These are phyloP conservation scores for Saguinus imperator DNA, from an alignment of 2,113 vertebrate genomes.

Conservation along the genomic window DNA sequence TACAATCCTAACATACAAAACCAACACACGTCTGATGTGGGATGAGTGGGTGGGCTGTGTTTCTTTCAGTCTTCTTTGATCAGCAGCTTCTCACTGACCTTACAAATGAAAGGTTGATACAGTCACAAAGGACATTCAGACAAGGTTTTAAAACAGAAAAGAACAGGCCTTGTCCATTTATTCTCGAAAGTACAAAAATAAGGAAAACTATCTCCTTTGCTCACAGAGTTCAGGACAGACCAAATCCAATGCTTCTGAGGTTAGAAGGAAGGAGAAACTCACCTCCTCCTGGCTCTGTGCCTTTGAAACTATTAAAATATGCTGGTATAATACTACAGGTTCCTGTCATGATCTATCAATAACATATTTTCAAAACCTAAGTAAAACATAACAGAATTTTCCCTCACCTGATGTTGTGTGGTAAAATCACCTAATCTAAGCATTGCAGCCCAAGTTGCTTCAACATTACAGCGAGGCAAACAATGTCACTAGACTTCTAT, in stretches of 20 bases:
- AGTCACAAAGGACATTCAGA: not conserved
- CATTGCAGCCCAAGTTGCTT: not conserved
- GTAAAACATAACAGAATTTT: not conserved
- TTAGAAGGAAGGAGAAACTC: not conserved
- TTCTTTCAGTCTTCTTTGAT: conserved; percentile 8
- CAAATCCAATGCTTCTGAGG: not conserved
- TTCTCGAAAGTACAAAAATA: not conserved
- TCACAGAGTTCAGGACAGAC: not conserved
- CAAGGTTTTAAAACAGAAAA: conserved; percentile 30
- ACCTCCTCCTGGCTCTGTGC: not conserved
- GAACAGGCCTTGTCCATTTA: not conserved
- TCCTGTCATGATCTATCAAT: not conserved
- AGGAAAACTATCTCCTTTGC: not conserved
- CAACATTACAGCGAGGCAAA: conserved; percentile 6
- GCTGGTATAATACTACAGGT: not conserved
- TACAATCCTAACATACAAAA: not conserved
- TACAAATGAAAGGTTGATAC: not conserved
- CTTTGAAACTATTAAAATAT: not conserved
- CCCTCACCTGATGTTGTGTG: not conserved
- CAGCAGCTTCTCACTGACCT: not conserved
- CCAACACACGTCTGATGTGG: not conserved
- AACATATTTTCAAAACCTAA: conserved; percentile 21
- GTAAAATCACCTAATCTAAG: not conserved
- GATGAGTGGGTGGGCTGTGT: not conserved
- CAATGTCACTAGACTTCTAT: not conserved